Base-by-base conservation (phyloP, 2,797 vertebrate genomes). In the Apogon hyalosoma region DNA sequence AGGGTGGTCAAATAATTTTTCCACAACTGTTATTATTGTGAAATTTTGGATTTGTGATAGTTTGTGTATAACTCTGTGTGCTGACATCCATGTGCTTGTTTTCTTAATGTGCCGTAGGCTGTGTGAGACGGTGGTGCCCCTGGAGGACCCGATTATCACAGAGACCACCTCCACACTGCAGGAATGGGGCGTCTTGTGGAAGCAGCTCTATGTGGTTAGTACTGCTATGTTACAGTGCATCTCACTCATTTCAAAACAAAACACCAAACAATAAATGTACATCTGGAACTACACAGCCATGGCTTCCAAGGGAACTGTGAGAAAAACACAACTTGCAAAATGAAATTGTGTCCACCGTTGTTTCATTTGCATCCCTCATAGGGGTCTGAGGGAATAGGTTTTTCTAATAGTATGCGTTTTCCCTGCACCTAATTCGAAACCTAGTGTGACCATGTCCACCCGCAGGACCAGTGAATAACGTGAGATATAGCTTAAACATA, bases 171-270 rank as follows among this genome's bases (percentile, higher is more conserved):
- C 95, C 28, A 98, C 97, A 0, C 93, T 99, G 69, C 97, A 99
- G 90, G 98, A 99, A 94, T 99, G 98, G 98, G 94, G 96, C 2
- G 90, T 97, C 63, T 88, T 99, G 62, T 99, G 98, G 98, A 99
- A 99, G 83, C 97, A 99, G 89, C 95, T 99, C 9, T 99, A 98
- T 87, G 97, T 99, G 96, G 98, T 99, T 89, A 95, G 97, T 94
- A 24, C n/a, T 61, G 41, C 13, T 21, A 12, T 36, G 45, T 59
- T 48, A 47, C 41, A 58, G 15, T 12, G 19, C 63, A 64, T 73
- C 15, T 55, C 58, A 6, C 24, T 53, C 46, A 58, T 64, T 56
- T 59, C 42, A 59, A 73, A 75, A 79, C 59, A 60, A 65, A 74
- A 57, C 65, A 55, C 69, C 14, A 7, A 73, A 57, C 55, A 79